These are phyloP conservation scores for Melierax canorus DNA, from an alignment of 2,113 vertebrate species.

Conservation along the genomic window DNA sequence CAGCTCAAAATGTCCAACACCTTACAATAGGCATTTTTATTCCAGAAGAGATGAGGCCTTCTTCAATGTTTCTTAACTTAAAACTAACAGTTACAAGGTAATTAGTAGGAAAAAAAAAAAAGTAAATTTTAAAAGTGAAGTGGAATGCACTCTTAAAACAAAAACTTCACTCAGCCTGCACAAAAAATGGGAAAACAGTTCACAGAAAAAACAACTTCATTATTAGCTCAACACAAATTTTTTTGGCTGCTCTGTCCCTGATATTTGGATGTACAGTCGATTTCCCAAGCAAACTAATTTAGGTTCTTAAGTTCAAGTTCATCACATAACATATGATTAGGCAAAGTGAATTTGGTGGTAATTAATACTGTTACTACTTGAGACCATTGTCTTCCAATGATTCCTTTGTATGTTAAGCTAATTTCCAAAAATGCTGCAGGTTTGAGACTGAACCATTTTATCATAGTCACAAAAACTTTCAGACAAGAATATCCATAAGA, in stretches of 20 bases:
- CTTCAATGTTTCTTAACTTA: not conserved
- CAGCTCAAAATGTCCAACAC: not conserved
- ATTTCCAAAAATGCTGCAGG: not conserved
- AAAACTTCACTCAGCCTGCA: not conserved
- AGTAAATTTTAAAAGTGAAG: not conserved
- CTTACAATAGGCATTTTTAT: not conserved
- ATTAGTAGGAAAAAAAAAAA: not conserved
- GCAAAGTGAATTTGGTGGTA: not conserved
- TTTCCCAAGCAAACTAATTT: not conserved
- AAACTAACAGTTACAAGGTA: not conserved
- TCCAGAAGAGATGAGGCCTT: not conserved
- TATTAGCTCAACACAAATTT: not conserved
- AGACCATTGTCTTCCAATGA: not conserved
- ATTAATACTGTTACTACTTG: not conserved
- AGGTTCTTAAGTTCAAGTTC: not conserved
- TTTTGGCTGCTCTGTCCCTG: not conserved
- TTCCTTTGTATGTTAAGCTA: not conserved
- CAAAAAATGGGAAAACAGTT: not conserved
- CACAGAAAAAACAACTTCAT: not conserved
- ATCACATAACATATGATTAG: rapidly evolving
- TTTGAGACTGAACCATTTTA: not conserved
- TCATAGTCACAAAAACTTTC: not conserved
- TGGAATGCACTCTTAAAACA: not conserved
- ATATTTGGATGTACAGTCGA: not conserved
- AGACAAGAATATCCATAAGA: not conserved